Evolutionary conservation across 2,797 vertebrate species (phyloP).

Genomic region (Tangara arthus): DNA sequence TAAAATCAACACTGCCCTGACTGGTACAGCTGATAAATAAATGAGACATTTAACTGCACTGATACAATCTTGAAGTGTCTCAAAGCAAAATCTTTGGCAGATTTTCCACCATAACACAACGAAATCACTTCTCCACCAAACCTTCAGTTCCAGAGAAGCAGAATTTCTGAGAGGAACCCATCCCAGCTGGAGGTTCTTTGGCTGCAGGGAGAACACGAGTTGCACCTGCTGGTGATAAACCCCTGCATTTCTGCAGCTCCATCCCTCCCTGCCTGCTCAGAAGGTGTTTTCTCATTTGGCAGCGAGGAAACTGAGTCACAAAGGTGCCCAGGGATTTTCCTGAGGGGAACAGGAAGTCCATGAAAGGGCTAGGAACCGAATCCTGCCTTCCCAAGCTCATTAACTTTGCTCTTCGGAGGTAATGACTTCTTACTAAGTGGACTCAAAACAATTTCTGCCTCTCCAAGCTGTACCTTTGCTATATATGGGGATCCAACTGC

Average conservation of each 20-base stretch:
- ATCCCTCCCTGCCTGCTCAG: not conserved
- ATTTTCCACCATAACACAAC: not conserved
- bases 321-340: constrained; percentile 28
- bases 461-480: not conserved
- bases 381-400: constrained; percentile 2
- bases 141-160: not conserved
- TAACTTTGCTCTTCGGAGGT: not conserved
- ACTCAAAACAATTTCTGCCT: constrained; percentile 1
- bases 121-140: not conserved
- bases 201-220: not conserved
- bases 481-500: too few relatives aligned
- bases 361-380: not conserved
- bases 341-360: constrained; percentile 30
- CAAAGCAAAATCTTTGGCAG: not conserved
- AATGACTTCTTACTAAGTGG: constrained; percentile 3
- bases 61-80: not conserved
- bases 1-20: not conserved
- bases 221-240: not conserved
- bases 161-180: not conserved
- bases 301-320: constrained; percentile 46
- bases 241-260: not conserved
- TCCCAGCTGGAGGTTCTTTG: not conserved
- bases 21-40: not conserved
- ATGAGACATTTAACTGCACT: not conserved
- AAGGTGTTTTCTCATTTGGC: not conserved